Evolutionary conservation across 2,888 invertebrate genomes (phyloP).

Genomic region (Cataglyphis altisquamis): DNA sequence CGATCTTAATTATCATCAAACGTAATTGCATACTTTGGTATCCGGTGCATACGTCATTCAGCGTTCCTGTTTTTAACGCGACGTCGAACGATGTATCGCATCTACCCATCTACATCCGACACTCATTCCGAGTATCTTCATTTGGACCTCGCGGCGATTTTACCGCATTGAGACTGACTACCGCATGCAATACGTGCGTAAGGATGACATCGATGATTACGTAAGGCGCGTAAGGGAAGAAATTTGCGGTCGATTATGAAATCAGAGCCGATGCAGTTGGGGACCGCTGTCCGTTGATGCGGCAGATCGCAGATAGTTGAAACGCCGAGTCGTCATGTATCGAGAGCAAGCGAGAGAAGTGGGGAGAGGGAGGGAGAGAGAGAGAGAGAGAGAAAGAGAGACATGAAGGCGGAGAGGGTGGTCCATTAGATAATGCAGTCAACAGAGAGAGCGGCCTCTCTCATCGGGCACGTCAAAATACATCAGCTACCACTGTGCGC

Average conservation of each 20-base stretch:
- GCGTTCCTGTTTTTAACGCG: not conserved
- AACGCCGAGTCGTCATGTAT: slow-evolving; percentile 43
- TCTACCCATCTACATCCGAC: not conserved
- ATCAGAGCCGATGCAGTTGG: slow-evolving; percentile 60
- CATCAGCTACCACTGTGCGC: slow-evolving; percentile 85
- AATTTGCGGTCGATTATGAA: slow-evolving; percentile 69
- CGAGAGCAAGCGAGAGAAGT: slow-evolving; percentile 73
- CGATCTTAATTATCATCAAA: slow-evolving; percentile 39
- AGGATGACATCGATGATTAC: slow-evolving; percentile 43
- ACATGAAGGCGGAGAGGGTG: slow-evolving; percentile 64
- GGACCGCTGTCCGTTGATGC: slow-evolving; percentile 39
- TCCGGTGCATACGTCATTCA: not conserved
- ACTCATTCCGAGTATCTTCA: not conserved
- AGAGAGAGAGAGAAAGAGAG: slow-evolving; percentile 13
- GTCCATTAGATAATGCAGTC: slow-evolving; percentile 75
- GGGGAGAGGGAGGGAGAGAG: slow-evolving; percentile 42
- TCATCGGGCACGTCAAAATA: slow-evolving; percentile 85
- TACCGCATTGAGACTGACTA: not conserved
- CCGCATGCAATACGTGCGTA: not conserved
- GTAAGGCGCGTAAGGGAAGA: slow-evolving; percentile 57
- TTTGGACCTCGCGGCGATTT: not conserved
- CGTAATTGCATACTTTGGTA: slow-evolving; percentile 27
- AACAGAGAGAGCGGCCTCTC: slow-evolving; percentile 74
- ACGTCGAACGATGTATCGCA: not conserved
- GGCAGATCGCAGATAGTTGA: slow-evolving; percentile 60